A percentile compares a stretch with the other conserved stretches of the same genome.
phyloP scores from a whole-genome alignment of 2,113 vertebrate genomes.

The Irena cyanogastra region DNA sequence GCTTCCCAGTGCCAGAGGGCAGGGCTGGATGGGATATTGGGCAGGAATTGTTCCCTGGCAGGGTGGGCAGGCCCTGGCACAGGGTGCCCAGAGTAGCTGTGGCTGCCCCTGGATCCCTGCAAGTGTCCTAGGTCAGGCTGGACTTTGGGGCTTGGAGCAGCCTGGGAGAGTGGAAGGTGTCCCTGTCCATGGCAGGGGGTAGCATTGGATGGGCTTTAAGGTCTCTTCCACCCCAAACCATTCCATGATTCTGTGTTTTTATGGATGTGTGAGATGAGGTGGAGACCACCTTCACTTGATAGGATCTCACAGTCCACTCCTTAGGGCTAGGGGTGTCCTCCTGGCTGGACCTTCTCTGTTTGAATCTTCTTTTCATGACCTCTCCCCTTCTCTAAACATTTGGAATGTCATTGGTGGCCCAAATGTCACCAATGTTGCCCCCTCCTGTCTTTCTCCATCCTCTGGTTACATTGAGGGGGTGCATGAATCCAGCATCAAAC shows the following conservation, averaged over 20 bases:
- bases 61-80: neutral
- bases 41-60: neutral
- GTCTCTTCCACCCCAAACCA: neutral
- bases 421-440: accelerated
- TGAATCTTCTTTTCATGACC: too few species aligned
- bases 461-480: neutral
- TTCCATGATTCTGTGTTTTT: neutral
- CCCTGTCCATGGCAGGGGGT: too few species aligned
- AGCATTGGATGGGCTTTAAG: accelerated
- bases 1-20: neutral
- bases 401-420: neutral
- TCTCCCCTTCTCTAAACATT: neutral
- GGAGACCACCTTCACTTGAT: neutral
- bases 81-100: neutral
- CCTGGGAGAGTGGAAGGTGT: neutral
- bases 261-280: neutral
- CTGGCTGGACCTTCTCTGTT: neutral
- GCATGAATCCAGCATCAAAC: neutral
- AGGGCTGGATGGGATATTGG: neutral
- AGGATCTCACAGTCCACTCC: neutral
- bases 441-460: neutral
- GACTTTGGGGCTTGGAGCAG: neutral
- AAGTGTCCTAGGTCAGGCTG: neutral
- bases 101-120: neutral
- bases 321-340: neutral